These are phyloP conservation scores for Enteromius viviparus DNA, from an alignment of 2,797 vertebrate species.

Conservation along the genomic window DNA sequence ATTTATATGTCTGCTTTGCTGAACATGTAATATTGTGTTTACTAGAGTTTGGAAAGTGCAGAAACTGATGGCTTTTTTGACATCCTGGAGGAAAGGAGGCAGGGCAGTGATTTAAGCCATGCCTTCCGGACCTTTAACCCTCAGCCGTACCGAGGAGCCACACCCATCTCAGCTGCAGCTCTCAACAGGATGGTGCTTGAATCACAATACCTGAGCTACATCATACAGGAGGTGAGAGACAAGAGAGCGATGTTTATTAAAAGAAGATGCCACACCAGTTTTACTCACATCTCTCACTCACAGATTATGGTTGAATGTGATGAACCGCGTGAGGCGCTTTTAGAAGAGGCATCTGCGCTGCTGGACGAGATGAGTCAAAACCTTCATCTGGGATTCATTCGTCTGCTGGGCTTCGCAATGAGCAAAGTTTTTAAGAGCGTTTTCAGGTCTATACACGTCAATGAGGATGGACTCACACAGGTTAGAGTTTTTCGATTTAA, in stretches of 20 bases:
- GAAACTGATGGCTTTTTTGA: constrained; percentile 62
- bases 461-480: constrained; percentile 90
- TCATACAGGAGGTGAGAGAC: constrained; percentile 84
- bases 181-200: constrained; percentile 87
- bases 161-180: constrained; percentile 76
- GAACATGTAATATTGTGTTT: constrained; percentile 3
- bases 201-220: constrained; percentile 86
- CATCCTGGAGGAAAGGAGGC: constrained; percentile 86
- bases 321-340: constrained; percentile 79
- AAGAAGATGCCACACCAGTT: neutral
- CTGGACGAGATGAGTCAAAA: constrained; percentile 94
- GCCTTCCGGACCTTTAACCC: constrained; percentile 88
- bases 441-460: constrained; percentile 87
- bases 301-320: constrained; percentile 85
- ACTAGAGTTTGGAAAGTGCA: constrained; percentile 5
- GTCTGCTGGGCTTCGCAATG: constrained; percentile 85
- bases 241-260: neutral
- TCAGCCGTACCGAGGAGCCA: constrained; percentile 77
- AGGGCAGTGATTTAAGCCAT: constrained; percentile 84
- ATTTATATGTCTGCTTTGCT: neutral
- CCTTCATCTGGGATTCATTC: constrained; percentile 85
- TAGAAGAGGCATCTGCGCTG: constrained; percentile 81
- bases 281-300: neutral
- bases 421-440: constrained; percentile 90
- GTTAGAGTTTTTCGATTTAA: constrained; percentile 72